These are phyloP conservation scores for Probaryconus sp. DNA, from an alignment of 1,140 invertebrate species.

Conservation along the genomic window DNA sequence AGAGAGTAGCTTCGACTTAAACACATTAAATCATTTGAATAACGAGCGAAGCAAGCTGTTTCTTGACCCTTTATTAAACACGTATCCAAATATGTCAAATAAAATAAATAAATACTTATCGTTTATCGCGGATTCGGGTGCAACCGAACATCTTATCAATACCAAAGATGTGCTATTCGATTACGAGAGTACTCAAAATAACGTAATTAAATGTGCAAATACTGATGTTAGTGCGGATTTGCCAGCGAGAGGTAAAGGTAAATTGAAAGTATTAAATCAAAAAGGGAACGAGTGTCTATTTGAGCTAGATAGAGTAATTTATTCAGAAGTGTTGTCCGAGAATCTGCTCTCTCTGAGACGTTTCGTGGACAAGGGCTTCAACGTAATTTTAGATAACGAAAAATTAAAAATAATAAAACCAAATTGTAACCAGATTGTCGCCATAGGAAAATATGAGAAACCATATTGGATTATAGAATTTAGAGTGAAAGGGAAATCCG, in stretches of 20 bases:
- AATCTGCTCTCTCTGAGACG: conserved; percentile 22
- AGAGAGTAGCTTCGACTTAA: too few relatives aligned
- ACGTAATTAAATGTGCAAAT: conserved; percentile 34
- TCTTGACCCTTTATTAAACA: too few relatives aligned
- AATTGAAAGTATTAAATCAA: not conserved
- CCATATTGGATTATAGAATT: conserved; percentile 16
- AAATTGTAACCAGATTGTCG: conserved; percentile 8
- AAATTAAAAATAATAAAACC: conserved; percentile 4
- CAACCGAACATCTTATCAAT: conserved; percentile 17
- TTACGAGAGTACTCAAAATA: too few relatives aligned
- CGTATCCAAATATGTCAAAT: too few relatives aligned
- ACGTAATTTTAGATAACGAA: conserved; percentile 7
- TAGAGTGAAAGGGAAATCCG: conserved; percentile 7
- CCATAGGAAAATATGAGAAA: not conserved
- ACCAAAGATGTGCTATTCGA: conserved; percentile 1
- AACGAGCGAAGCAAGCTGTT: too few relatives aligned
- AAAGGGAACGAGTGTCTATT: conserved; percentile 6
- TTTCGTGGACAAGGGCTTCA: conserved; percentile 14
- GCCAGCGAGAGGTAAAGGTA: conserved; percentile 7
- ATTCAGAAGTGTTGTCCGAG: conserved; percentile 3
- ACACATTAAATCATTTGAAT: too few relatives aligned
- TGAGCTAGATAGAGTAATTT: conserved; percentile 9
- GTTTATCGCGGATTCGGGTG: conserved; percentile 14
- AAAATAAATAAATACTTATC: too few relatives aligned
- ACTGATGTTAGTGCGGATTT: conserved; percentile 20